Conservation (phyloP, 1,140 invertebrate genomes). For the Sitodiplosis mosellana region DNA sequence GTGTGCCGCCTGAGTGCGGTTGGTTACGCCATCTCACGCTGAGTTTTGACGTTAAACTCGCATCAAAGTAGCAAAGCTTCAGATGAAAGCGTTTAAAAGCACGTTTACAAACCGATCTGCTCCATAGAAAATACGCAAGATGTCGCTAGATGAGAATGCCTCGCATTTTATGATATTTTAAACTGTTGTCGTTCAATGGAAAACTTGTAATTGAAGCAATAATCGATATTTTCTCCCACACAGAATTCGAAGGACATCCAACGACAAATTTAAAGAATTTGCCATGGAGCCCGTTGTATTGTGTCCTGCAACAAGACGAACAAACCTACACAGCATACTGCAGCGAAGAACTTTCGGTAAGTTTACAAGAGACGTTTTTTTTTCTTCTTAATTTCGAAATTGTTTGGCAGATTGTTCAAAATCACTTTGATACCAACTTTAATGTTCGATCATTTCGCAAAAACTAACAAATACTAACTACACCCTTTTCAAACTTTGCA, state of each 20-base stretch:
- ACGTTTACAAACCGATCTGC: too few species aligned
- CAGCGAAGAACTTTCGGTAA: conserved; percentile 74
- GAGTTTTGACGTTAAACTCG: too few species aligned
- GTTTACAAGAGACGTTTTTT: conserved; percentile 19
- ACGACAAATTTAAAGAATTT: conserved; percentile 19
- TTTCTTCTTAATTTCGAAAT: neutral
- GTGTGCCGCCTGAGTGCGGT: too few species aligned
- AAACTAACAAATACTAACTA: neutral
- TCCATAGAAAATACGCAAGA: too few species aligned
- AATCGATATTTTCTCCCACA: conserved; percentile 4
- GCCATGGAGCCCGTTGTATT: conserved; percentile 72
- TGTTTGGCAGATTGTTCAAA: neutral
- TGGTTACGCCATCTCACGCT: too few species aligned
- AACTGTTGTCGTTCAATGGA: too few species aligned
- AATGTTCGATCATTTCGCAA: neutral
- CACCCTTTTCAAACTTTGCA: neutral
- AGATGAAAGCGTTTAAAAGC: too few species aligned
- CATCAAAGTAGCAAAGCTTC: too few species aligned
- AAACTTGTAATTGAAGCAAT: too few species aligned
- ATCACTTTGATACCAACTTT: too few species aligned
- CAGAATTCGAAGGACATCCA: conserved; percentile 22
- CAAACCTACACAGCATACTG: conserved; percentile 68
- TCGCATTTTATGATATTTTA: too few species aligned
- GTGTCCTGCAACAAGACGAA: conserved; percentile 69
- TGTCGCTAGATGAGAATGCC: too few species aligned